These are phyloP conservation scores for Myocastor coypus DNA, from an alignment of 2,113 vertebrate species.

Conservation along the genomic window DNA sequence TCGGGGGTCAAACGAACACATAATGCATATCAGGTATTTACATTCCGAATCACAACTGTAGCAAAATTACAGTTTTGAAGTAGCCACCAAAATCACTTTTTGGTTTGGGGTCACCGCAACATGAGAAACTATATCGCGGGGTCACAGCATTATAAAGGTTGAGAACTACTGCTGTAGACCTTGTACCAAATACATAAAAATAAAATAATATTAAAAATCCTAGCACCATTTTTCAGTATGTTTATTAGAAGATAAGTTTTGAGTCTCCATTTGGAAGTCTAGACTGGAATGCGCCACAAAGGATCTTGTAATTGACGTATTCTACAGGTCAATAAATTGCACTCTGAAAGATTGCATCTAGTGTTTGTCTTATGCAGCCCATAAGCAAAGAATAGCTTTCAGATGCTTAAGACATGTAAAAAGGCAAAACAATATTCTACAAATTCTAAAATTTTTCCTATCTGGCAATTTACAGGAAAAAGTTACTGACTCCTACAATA, in stretches of 20 bases:
- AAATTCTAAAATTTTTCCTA: constrained; percentile 31
- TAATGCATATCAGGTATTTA: too few species aligned
- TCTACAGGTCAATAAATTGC: constrained; percentile 35
- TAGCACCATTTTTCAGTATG: constrained; percentile 25
- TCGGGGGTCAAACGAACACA: too few species aligned
- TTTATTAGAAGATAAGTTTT: constrained; percentile 60
- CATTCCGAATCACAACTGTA: too few species aligned
- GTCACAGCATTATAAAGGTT: too few species aligned
- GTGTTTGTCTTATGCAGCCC: background rate
- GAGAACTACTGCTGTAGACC: too few species aligned
- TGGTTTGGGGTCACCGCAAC: too few species aligned
- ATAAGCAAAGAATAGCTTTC: constrained; percentile 43
- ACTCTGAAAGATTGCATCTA: constrained; percentile 11
- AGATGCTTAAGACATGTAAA: background rate
- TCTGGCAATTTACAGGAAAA: background rate
- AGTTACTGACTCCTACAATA: background rate
- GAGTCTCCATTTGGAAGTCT: background rate
- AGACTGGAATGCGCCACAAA: background rate
- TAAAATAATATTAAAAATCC: constrained; percentile 26
- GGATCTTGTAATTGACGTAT: background rate
- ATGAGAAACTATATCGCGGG: too few species aligned
- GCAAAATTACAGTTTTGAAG: too few species aligned
- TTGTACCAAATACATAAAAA: too few species aligned
- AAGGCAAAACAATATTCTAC: background rate
- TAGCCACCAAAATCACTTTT: too few species aligned